phyloP scores from a whole-genome alignment of 92 coral and sea anemone genomes.

The Bergia puertoricense region DNA sequence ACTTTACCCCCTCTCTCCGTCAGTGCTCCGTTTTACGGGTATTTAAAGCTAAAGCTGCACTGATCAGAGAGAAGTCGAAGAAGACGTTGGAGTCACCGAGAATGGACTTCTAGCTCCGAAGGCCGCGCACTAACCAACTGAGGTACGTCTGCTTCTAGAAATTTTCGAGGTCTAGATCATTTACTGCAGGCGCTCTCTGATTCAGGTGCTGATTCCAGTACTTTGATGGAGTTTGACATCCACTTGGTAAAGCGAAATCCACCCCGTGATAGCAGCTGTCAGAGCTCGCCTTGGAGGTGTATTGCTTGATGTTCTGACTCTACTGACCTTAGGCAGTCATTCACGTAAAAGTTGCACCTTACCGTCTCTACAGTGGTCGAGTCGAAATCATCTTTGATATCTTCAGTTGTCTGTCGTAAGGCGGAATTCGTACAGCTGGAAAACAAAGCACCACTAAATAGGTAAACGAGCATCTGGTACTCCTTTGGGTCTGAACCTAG shows the following conservation, averaged over 20 bases:
- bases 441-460: constrained; percentile 50
- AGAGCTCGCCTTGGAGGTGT: constrained; percentile 9
- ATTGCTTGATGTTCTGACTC: constrained; percentile 44
- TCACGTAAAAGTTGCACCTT: constrained; percentile 49
- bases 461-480: constrained; percentile 55
- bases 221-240: neutral
- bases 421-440: constrained; percentile 58
- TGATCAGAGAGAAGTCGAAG: no score
- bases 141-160: no score
- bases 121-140: no score
- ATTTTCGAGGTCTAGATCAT: neutral
- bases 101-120: no score
- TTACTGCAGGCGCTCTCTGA: constrained; percentile 13
- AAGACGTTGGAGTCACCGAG: no score
- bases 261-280: neutral
- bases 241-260: neutral
- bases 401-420: constrained; percentile 44
- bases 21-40: no score
- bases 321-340: constrained; percentile 53
- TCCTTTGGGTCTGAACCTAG: constrained; percentile 32
- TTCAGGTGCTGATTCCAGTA: neutral
- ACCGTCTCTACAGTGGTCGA: constrained; percentile 36
- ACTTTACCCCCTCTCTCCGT: no score
- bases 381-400: constrained; percentile 44
- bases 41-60: no score